Percentiles rank a stretch among this genome's conserved stretches.
These are phyloP conservation scores for Shargacucullia verbasci DNA, from an alignment of 2,888 invertebrate genomes.

Conservation along the genomic window DNA sequence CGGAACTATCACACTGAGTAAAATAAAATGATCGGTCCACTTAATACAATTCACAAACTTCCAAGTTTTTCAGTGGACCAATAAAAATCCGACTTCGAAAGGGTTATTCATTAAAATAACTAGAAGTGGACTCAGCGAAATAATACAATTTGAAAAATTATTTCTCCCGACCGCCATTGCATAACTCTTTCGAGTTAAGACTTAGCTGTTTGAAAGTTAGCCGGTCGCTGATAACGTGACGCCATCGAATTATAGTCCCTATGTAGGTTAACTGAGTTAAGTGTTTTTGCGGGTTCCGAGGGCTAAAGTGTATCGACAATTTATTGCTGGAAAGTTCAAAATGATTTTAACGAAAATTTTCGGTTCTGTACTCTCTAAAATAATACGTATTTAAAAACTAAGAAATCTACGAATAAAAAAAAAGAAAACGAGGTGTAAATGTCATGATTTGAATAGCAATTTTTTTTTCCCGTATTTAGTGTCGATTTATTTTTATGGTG, in stretches of 20 bases:
- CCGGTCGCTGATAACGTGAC: conserved; percentile 47
- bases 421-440: too few species aligned
- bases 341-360: too few species aligned
- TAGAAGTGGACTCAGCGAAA: conserved; percentile 64
- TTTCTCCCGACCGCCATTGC: conserved; percentile 58
- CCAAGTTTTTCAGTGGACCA: conserved; percentile 45
- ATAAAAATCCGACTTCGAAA: conserved; percentile 57
- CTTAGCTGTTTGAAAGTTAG: conserved; percentile 55
- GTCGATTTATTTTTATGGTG: too few species aligned
- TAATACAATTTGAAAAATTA: conserved; percentile 71
- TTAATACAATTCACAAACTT: conserved; percentile 41
- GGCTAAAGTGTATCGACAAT: conserved; percentile 25
- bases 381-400: too few species aligned
- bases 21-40: conserved; percentile 4
- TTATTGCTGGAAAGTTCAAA: conserved; percentile 15
- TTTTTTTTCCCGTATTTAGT: too few species aligned
- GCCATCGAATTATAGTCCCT: conserved; percentile 45
- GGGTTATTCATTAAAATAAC: conserved; percentile 70
- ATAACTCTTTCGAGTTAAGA: conserved; percentile 46
- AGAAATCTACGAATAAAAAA: too few species aligned
- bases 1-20: too few species aligned
- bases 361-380: too few species aligned
- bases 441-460: too few species aligned
- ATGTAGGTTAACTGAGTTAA: conserved; percentile 41
- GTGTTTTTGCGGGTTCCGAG: conserved; percentile 38